Conservation (phyloP, 2,113 vertebrate genomes). For the Perca flavescens region DNA sequence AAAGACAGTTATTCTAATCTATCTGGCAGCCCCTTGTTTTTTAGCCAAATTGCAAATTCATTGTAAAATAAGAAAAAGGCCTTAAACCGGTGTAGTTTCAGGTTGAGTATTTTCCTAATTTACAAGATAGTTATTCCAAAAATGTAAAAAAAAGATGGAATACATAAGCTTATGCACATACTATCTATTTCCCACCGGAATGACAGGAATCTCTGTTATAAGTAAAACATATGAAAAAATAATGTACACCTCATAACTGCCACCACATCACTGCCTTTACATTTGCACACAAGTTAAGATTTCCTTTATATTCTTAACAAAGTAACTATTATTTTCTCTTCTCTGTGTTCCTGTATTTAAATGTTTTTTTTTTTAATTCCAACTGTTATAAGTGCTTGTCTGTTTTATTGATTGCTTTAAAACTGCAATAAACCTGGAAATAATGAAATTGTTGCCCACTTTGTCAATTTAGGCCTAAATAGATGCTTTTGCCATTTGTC, state of each 20-base stretch:
- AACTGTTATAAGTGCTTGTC: conserved; percentile 11
- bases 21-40: not conserved
- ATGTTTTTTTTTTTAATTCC: conserved; percentile 40
- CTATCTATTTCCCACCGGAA: not conserved
- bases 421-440: conserved; percentile 66
- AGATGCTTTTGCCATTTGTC: not conserved
- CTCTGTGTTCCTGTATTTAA: conserved; percentile 14
- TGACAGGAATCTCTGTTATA: not conserved
- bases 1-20: not conserved
- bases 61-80: not conserved
- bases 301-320: not conserved
- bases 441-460: not conserved
- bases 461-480: not conserved
- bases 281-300: conserved; percentile 25
- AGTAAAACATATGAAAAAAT: not conserved
- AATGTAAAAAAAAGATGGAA: not conserved
- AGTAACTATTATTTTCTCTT: conserved; percentile 5
- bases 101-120: not conserved
- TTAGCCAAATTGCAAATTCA: not conserved
- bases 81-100: not conserved
- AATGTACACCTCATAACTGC: not conserved
- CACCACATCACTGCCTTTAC: conserved; percentile 16
- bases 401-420: conserved; percentile 45
- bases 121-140: not conserved
- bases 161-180: not conserved